Conservation (phyloP, 2,113 vertebrate genomes). For the Anhinga rufa region DNA sequence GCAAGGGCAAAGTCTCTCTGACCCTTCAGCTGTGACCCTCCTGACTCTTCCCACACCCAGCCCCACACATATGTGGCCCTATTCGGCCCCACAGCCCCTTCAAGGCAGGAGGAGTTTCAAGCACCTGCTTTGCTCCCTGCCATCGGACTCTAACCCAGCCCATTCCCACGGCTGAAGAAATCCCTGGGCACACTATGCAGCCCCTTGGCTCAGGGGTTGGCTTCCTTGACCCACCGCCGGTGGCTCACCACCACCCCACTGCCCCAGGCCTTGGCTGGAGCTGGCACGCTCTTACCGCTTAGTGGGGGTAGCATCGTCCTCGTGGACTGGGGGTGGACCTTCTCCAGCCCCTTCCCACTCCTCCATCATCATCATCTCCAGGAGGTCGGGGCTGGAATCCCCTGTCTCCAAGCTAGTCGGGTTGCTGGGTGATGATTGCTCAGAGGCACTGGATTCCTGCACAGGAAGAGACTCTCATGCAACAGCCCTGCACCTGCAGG, state of each 20-base stretch:
- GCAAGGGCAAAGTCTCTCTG: neutral
- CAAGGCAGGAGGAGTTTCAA: no score
- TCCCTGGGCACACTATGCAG: neutral
- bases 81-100: neutral
- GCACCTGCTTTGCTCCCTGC: neutral
- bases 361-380: neutral
- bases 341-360: neutral
- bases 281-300: neutral
- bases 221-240: neutral
- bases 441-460: neutral
- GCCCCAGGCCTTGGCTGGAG: no score
- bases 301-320: neutral
- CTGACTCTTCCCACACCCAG: neutral
- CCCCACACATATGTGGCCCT: neutral
- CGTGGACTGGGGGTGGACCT: neutral
- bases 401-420: neutral
- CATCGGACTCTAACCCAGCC: neutral
- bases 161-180: neutral
- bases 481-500: no score
- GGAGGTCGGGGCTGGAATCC: neutral
- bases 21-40: neutral
- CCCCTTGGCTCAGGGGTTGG: neutral
- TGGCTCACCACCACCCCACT: no score
- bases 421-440: neutral
- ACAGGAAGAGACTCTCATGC: neutral